Evolutionary conservation across 2,113 vertebrate genomes (phyloP).

Genomic region (Lamprotornis superbus): DNA sequence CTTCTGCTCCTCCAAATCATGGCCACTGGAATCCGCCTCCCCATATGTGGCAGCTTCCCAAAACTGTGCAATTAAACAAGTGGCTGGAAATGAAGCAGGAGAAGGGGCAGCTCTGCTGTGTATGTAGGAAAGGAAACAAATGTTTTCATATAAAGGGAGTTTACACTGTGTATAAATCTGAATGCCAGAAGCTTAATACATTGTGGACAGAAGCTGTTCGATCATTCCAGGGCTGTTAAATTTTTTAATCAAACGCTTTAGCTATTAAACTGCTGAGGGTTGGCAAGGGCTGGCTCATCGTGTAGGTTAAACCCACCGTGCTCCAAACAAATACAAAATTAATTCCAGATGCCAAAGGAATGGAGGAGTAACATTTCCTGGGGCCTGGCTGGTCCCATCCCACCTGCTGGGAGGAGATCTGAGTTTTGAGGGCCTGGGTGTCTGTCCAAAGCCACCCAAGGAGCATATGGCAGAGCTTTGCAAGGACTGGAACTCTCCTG

Average conservation of each 20-base stretch:
- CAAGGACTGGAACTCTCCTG: neutral
- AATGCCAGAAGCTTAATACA: slow-evolving; percentile 21
- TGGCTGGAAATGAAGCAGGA: neutral
- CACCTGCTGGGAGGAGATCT: neutral
- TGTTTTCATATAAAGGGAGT: slow-evolving; percentile 35
- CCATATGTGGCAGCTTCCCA: neutral
- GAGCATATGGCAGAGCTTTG: fast-evolving
- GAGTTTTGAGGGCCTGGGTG: neutral
- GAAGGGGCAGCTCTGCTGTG: neutral
- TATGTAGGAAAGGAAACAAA: slow-evolving; percentile 12
- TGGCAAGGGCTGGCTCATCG: slow-evolving; percentile 62
- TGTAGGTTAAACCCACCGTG: neutral
- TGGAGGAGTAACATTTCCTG: neutral
- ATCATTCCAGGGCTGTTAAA: slow-evolving; percentile 64
- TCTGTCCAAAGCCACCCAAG: neutral
- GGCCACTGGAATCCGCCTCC: neutral
- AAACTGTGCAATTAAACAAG: neutral
- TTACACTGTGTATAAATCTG: neutral
- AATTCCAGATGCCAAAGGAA: slow-evolving; percentile 31
- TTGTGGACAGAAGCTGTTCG: neutral
- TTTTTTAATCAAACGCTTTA: slow-evolving; percentile 75
- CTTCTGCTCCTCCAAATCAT: neutral
- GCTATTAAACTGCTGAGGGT: slow-evolving; percentile 66
- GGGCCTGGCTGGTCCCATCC: neutral
- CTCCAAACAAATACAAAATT: slow-evolving; percentile 52